phyloP scores from a whole-genome alignment of 2,113 vertebrate genomes.

The Sinocyclocheilus rhinocerous region DNA sequence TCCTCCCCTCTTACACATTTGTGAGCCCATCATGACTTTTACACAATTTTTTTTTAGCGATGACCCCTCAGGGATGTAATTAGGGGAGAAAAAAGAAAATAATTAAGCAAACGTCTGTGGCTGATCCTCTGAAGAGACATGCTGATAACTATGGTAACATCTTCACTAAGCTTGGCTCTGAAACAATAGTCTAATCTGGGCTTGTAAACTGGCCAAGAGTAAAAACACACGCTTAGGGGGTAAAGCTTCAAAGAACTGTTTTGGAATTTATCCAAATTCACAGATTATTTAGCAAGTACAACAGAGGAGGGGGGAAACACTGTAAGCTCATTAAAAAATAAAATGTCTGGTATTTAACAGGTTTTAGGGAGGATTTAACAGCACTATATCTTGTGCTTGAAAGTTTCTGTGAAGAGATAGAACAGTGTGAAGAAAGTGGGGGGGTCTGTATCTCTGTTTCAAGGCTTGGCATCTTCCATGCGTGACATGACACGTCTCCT shows the following conservation, averaged over 20 bases:
- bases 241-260: constrained; percentile 58
- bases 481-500: constrained; percentile 2
- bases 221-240: constrained; percentile 51
- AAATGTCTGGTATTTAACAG: constrained; percentile 69
- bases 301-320: constrained; percentile 60
- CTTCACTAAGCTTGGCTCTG: constrained; percentile 51
- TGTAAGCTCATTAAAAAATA: constrained; percentile 78
- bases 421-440: constrained; percentile 12
- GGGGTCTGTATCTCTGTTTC: constrained; percentile 21
- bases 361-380: constrained; percentile 73
- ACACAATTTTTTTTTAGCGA: neutral
- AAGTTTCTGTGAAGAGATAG: constrained; percentile 42
- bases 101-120: constrained; percentile 57
- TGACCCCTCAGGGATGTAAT: constrained; percentile 60
- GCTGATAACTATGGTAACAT: constrained; percentile 56
- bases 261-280: constrained; percentile 74
- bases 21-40: constrained; percentile 35
- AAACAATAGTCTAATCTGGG: constrained; percentile 62
- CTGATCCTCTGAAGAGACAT: constrained; percentile 47
- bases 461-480: constrained; percentile 7
- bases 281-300: constrained; percentile 73
- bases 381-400: constrained; percentile 61
- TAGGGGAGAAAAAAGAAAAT: constrained; percentile 58
- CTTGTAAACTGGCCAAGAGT: constrained; percentile 61
- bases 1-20: constrained; percentile 30